phyloP scores from a whole-genome alignment of 2,797 vertebrate genomes.

The Myioborus melanocephalus region DNA sequence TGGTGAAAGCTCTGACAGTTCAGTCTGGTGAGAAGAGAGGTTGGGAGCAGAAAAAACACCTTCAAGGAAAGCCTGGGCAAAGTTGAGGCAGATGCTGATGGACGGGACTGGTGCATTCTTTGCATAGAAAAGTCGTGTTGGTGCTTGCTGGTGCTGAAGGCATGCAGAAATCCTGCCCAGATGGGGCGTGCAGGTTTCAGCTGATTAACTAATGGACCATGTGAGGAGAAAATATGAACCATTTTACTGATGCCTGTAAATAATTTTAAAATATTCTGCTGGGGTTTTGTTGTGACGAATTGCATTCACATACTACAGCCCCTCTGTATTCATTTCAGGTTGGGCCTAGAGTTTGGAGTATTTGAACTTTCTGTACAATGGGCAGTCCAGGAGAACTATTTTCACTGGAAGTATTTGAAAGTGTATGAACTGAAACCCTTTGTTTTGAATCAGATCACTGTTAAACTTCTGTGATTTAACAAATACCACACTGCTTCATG shows the following conservation, averaged over 20 bases:
- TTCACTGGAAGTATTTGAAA: background rate
- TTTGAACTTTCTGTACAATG: background rate
- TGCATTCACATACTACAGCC: rapidly evolving
- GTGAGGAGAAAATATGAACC: background rate
- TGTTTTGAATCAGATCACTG: background rate
- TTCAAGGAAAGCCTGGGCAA: constrained; percentile 2
- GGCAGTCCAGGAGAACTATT: background rate
- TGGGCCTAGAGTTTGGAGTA: background rate
- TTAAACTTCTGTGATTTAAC: background rate
- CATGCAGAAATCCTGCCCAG: constrained; percentile 33
- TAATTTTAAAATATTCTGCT: background rate
- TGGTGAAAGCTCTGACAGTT: background rate
- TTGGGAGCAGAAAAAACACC: background rate
- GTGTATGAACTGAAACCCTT: background rate
- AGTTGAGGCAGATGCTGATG: background rate
- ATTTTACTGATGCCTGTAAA: background rate
- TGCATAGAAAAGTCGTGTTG: constrained; percentile 31
- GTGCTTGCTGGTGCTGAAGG: constrained; percentile 27
- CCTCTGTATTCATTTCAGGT: background rate
- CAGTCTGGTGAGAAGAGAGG: background rate
- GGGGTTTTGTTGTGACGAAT: background rate
- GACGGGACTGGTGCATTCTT: background rate
- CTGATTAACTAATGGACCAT: constrained; percentile 6
- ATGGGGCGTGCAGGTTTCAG: constrained; percentile 36
- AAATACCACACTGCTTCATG: background rate